A percentile compares a stretch with the other conserved stretches of the same genome.
phyloP scores from a whole-genome alignment of 2,888 invertebrate species.

The Odontocolon sp. region DNA sequence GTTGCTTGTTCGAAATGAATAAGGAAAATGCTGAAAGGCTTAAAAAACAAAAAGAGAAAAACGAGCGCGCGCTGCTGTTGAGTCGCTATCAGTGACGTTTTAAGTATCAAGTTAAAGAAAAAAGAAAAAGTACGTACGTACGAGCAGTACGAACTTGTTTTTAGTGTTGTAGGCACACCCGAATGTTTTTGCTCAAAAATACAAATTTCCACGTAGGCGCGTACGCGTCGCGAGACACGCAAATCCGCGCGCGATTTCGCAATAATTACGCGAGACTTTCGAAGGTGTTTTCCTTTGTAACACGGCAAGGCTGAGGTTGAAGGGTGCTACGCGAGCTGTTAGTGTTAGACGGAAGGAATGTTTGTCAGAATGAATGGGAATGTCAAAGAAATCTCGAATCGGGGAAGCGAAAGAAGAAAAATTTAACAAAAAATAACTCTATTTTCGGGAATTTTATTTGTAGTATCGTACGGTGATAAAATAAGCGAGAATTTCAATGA shows the following conservation, averaged over 20 bases:
- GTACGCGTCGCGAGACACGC: conserved; percentile 56
- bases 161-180: conserved; percentile 69
- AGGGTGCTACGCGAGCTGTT: conserved; percentile 74
- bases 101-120: conserved; percentile 41
- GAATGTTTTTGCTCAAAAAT: conserved; percentile 74
- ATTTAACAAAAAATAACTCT: conserved; percentile 56
- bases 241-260: conserved; percentile 22
- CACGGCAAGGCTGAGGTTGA: conserved; percentile 75
- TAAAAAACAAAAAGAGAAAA: not conserved
- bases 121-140: conserved; percentile 36
- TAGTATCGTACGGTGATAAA: conserved; percentile 55
- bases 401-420: conserved; percentile 37
- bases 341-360: conserved; percentile 58
- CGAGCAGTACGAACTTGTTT: conserved; percentile 57
- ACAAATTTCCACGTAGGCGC: conserved; percentile 37
- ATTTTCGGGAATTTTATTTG: conserved; percentile 70
- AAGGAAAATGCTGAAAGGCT: conserved; percentile 3
- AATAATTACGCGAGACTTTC: conserved; percentile 63
- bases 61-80: conserved; percentile 5
- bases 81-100: conserved; percentile 44
- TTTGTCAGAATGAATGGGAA: conserved; percentile 60
- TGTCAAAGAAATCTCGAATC: conserved; percentile 27
- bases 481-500: conserved; percentile 15
- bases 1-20: too few species aligned
- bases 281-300: conserved; percentile 68